Percentiles rank a stretch among this genome's conserved stretches.
Conservation (phyloP, 2,888 invertebrate species). For the Eumerus sabulonum region DNA sequence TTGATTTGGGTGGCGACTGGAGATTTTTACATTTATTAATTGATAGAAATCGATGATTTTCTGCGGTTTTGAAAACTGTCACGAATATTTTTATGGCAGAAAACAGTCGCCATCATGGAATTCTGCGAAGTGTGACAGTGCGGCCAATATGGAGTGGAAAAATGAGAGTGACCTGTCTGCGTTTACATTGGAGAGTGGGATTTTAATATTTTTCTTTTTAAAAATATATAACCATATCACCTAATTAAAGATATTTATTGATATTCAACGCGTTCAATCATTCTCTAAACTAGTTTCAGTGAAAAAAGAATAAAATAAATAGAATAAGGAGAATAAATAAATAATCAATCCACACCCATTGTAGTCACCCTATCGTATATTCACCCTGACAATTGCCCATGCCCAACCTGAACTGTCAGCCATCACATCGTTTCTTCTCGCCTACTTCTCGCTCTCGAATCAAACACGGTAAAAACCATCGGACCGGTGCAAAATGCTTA, state of each 20-base stretch:
- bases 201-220: neutral
- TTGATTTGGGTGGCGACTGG: conserved; percentile 31
- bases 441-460: no score
- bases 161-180: neutral
- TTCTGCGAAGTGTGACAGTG: conserved; percentile 41
- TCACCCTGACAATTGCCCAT: no score
- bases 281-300: no score
- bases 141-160: conserved; percentile 31
- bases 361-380: no score
- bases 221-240: no score
- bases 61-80: conserved; percentile 67
- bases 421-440: conserved; percentile 38
- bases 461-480: neutral
- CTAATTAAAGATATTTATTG: no score
- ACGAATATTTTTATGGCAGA: conserved; percentile 68
- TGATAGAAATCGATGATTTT: conserved; percentile 52
- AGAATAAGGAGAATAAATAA: no score
- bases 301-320: no score
- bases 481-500: conserved; percentile 72
- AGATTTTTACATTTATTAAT: conserved; percentile 58
- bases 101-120: conserved; percentile 68
- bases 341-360: no score
- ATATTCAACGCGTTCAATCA: no score
- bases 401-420: conserved; percentile 32
- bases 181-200: conserved; percentile 24